Percentiles rank a stretch among this genome's conserved stretches.
Evolutionary conservation across 2,113 vertebrate species (phyloP).

Genomic region (Hucho hucho): DNA sequence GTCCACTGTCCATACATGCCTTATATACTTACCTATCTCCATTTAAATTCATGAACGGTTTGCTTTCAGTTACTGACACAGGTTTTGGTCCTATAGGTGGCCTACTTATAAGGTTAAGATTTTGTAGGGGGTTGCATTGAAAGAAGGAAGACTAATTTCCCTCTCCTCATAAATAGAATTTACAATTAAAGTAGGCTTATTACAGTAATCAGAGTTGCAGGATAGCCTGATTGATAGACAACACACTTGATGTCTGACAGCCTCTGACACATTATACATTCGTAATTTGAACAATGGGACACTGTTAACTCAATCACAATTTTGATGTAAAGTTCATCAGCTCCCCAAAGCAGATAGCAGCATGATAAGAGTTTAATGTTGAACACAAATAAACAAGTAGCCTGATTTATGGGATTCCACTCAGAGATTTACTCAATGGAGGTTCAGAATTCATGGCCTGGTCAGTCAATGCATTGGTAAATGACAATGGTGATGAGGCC

Average conservation of each 20-base stretch:
- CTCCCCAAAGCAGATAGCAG: conserved; percentile 1
- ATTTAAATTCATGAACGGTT: too few species aligned
- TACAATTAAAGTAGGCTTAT: not conserved
- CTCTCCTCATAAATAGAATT: not conserved
- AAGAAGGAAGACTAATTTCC: too few species aligned
- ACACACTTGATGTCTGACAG: too few species aligned
- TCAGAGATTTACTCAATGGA: not conserved
- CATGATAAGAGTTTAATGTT: not conserved
- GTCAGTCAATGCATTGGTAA: not conserved
- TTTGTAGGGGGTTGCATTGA: too few species aligned
- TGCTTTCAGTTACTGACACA: too few species aligned
- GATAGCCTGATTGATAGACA: not conserved
- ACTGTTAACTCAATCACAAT: conserved; percentile 12
- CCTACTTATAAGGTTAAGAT: too few species aligned
- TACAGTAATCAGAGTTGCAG: not conserved
- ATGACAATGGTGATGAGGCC: not conserved
- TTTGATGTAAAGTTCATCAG: conserved; percentile 8
- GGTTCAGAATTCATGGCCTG: not conserved
- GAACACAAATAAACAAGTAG: not conserved
- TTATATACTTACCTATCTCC: too few species aligned
- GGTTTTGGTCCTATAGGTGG: too few species aligned
- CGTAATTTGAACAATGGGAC: not conserved
- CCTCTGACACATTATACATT: too few species aligned
- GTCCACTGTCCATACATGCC: too few species aligned
- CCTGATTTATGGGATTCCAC: not conserved